Evolutionary conservation across 2,888 invertebrate species (phyloP).

Genomic region (Calameuta idolon): DNA sequence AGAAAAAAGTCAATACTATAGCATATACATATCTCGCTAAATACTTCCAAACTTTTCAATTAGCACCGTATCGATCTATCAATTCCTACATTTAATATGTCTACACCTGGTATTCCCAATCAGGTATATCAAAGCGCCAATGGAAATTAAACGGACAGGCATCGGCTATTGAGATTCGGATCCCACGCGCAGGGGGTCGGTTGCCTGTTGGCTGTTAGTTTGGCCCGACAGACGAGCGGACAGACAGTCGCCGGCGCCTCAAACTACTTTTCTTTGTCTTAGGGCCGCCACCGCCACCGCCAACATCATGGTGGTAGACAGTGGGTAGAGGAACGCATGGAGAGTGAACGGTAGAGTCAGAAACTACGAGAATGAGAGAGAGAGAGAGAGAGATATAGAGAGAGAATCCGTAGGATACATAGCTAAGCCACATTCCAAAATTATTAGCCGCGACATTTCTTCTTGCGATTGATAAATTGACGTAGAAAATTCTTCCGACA

Average conservation of each 20-base stretch:
- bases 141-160: neutral
- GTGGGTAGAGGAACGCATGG: neutral
- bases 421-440: slow-evolving; percentile 1
- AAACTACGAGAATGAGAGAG: slow-evolving; percentile 13
- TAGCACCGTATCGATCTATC: slow-evolving; percentile 5
- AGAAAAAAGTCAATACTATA: neutral
- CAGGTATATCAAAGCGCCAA: neutral
- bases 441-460: neutral
- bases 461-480: neutral
- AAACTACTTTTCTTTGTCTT: slow-evolving; percentile 54
- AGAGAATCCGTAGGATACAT: slow-evolving; percentile 20
- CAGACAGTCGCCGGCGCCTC: slow-evolving; percentile 50
- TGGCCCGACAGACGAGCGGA: slow-evolving; percentile 29
- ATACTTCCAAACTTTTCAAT: neutral
- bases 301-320: neutral
- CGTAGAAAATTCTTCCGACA: neutral
- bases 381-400: neutral
- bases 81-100: neutral
- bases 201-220: slow-evolving; percentile 16
- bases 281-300: slow-evolving; percentile 35
- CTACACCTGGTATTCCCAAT: neutral
- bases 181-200: slow-evolving; percentile 46
- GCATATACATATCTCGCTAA: neutral
- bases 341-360: slow-evolving; percentile 1
- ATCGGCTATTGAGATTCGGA: slow-evolving; percentile 15